Base-by-base conservation (phyloP, 2,797 vertebrate genomes). In the Hemibagrus guttatus region DNA sequence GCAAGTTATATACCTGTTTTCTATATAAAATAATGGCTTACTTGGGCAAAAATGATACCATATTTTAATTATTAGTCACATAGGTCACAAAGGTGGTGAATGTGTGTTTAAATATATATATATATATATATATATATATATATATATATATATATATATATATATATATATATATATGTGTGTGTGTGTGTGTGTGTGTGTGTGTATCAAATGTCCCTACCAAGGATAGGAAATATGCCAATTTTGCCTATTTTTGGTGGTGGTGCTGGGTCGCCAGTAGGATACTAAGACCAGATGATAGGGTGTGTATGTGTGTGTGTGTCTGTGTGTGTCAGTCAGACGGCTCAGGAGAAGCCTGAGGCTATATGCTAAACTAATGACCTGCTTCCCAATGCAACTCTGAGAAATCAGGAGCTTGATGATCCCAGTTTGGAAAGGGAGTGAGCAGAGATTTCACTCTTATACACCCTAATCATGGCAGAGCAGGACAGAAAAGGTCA, bases 331-430 rank as follows among this genome's bases (percentile, higher is more conserved):
- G 64, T 64, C n/a, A 66, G 42, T 23, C 19, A 49, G 31, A 58
- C 39, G 28, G 71, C 19, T 28, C 28, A 6, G 86, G 52, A 59
- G 82, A 87, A 72, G 56, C 86, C 83, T 89, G 88, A 87, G 90
- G 91, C 86, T 82, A 71, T 87, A 83, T 75, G 88, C 76, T 94
- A 90, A 93, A 93, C 92, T 87, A 90, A 90, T 93, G 89, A 93
- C 91, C 91, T 78, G 83, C 72, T 78, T 84, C 61, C 87, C 56
- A 82, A 52, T 84, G 85, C 66, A 74, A 31, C 49, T 16, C 26
- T 12, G 72, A 83, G 86, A 88, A 17, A 72, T 63, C 52, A 63
- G 69, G 12, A 28, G 59, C 59, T 76, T 64, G 56, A 75, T 63
- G 58, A 81, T 74, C 28, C 69, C n/a, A 72, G 61, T n/a, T 42